These are phyloP conservation scores for Acropora tenuis DNA, from an alignment of 64 coral and sea anemone species.

Conservation along the genomic window DNA sequence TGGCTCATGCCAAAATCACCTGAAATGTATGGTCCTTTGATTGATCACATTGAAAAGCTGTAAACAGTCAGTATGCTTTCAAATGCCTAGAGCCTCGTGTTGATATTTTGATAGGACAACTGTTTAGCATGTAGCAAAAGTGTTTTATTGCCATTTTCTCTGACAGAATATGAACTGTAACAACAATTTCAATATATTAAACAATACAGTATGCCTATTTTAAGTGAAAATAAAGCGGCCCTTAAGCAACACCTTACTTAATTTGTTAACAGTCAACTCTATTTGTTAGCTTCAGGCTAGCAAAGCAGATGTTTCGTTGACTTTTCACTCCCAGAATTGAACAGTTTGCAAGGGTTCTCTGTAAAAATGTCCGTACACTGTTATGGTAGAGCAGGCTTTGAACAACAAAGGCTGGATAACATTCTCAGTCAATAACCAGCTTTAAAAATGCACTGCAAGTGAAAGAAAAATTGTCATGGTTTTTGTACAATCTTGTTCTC, in stretches of 20 bases:
- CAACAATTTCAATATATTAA: conserved; percentile 1
- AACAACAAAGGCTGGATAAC: conserved; percentile 28
- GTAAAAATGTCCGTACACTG: conserved; percentile 43
- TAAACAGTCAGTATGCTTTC: background rate
- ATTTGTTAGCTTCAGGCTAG: background rate
- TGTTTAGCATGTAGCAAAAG: background rate
- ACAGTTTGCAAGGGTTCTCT: background rate
- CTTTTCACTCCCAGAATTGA: conserved; percentile 37
- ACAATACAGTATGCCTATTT: background rate
- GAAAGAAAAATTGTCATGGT: background rate
- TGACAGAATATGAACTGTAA: conserved; percentile 23
- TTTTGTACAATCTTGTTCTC: conserved; percentile 18
- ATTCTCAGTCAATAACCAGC: conserved; percentile 6
- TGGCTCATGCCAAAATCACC: background rate
- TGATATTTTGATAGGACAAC: background rate
- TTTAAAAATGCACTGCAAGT: background rate
- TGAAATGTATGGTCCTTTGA: background rate
- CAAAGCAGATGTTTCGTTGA: conserved; percentile 36
- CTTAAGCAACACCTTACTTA: background rate
- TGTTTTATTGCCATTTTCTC: background rate
- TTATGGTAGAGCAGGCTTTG: conserved; percentile 36
- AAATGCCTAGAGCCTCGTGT: background rate
- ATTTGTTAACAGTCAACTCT: background rate
- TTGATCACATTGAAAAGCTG: background rate
- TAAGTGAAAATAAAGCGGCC: background rate